phyloP scores from a whole-genome alignment of 2,888 invertebrate species.

The Daptonema setosum region DNA sequence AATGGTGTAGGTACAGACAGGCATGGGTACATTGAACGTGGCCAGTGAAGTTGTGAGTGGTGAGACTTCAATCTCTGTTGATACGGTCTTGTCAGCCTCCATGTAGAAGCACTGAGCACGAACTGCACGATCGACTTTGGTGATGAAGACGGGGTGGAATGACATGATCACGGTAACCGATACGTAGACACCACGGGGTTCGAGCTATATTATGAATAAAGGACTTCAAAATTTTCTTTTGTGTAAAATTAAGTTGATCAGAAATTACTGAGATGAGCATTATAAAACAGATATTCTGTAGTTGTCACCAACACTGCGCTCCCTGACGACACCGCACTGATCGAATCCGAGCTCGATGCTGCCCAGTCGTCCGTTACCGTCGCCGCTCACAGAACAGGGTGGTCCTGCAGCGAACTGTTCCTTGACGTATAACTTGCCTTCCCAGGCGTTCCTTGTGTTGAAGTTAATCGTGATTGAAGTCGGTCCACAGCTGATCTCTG shows the following conservation, averaged over 20 bases:
- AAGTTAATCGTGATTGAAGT: slow-evolving; percentile 25
- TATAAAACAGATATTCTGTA: not conserved
- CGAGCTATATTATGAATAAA: not conserved
- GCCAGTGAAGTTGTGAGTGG: not conserved
- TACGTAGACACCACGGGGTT: slow-evolving; percentile 12
- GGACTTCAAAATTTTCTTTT: no score
- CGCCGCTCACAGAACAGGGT: slow-evolving; percentile 9
- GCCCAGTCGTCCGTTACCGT: slow-evolving; percentile 11
- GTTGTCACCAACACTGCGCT: slow-evolving; percentile 14
- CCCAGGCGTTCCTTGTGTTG: slow-evolving; percentile 23
- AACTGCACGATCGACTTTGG: slow-evolving; percentile 1
- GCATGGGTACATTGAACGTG: not conserved
- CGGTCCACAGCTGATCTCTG: slow-evolving; percentile 27
- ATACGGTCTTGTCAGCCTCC: not conserved
- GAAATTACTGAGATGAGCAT: no score
- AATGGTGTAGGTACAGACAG: not conserved
- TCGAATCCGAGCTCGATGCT: slow-evolving; percentile 26
- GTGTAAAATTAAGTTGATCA: no score
- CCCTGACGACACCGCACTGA: slow-evolving; percentile 24
- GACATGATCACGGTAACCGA: slow-evolving; percentile 4
- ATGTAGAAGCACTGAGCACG: not conserved
- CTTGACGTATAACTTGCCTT: slow-evolving; percentile 21
- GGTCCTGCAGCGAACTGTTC: slow-evolving; percentile 22
- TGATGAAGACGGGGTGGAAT: slow-evolving; percentile 7
- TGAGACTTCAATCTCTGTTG: not conserved